These are phyloP conservation scores for Dendropsophus ebraccatus DNA, from an alignment of 2,113 vertebrate genomes.

Conservation along the genomic window DNA sequence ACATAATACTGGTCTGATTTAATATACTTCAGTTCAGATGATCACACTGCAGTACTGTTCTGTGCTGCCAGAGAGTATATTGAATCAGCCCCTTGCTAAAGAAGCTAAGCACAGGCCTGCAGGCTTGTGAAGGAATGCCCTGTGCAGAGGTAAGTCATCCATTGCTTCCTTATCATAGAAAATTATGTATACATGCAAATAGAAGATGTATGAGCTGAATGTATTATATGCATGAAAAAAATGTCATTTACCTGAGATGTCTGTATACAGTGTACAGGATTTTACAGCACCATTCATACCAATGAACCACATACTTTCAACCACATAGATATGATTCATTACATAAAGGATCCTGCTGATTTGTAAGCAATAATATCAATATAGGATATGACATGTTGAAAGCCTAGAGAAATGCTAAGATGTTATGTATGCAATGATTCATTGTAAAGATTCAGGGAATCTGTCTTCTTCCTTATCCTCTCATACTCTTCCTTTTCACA, in stretches of 20 bases:
- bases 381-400: background rate
- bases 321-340: slow-evolving; percentile 1
- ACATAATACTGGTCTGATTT: slow-evolving; percentile 48
- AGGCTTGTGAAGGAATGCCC: slow-evolving; percentile 34
- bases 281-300: background rate
- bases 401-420: background rate
- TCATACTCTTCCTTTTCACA: background rate
- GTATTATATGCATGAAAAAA: background rate
- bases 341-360: background rate
- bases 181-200: slow-evolving; percentile 11
- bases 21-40: slow-evolving; percentile 54
- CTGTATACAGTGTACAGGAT: background rate
- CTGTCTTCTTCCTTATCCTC: background rate
- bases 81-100: slow-evolving; percentile 36
- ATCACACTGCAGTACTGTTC: slow-evolving; percentile 53
- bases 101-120: slow-evolving; percentile 50
- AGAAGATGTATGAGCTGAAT: background rate
- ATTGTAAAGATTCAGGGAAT: background rate
- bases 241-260: background rate
- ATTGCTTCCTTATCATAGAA: slow-evolving; percentile 25
- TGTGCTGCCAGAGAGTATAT: slow-evolving; percentile 34
- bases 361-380: background rate
- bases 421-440: background rate
- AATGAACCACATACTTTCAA: slow-evolving; percentile 11
- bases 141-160: slow-evolving; percentile 42